These are phyloP conservation scores for Romanomermis culicivorax DNA, from an alignment of 2,888 invertebrate species.

Conservation along the genomic window DNA sequence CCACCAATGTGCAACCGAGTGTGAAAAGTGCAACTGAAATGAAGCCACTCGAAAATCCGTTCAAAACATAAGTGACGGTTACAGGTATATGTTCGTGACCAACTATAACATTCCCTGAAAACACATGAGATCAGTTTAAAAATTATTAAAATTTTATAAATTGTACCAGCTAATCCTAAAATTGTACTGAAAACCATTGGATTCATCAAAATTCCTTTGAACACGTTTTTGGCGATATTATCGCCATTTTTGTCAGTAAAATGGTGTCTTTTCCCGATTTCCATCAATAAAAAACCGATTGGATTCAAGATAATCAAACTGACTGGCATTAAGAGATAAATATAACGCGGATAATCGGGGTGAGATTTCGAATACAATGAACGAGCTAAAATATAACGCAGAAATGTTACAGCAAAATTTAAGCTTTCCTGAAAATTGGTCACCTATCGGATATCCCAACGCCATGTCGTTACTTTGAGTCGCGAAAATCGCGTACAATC, in stretches of 20 bases:
- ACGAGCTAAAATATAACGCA: constrained; percentile 40
- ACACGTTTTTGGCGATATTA: constrained; percentile 9
- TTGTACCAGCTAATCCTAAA: constrained; percentile 64
- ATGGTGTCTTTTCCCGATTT: constrained; percentile 47
- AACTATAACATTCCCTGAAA: constrained; percentile 1
- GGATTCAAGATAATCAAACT: constrained; percentile 77
- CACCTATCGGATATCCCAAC: constrained; percentile 76
- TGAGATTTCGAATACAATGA: constrained; percentile 59
- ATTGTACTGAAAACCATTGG: constrained; percentile 77
- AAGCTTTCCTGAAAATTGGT: not conserved
- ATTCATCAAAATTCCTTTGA: constrained; percentile 46
- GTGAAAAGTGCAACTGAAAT: constrained; percentile 73
- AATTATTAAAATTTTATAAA: no score
- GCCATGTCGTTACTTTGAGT: constrained; percentile 96
- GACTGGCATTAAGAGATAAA: constrained; percentile 81
- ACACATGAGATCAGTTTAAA: not conserved
- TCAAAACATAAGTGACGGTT: constrained; percentile 12
- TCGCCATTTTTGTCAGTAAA: no score
- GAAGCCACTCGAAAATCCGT: constrained; percentile 42
- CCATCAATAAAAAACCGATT: constrained; percentile 66
- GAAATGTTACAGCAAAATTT: not conserved
- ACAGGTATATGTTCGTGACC: constrained; percentile 10
- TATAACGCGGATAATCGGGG: constrained; percentile 67
- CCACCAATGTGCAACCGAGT: constrained; percentile 73
- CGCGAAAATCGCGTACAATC: constrained; percentile 75